A percentile compares a stretch with the other conserved stretches of the same genome.
Conservation (phyloP, 2,888 invertebrate species). For the Lamellibrachia columna region DNA sequence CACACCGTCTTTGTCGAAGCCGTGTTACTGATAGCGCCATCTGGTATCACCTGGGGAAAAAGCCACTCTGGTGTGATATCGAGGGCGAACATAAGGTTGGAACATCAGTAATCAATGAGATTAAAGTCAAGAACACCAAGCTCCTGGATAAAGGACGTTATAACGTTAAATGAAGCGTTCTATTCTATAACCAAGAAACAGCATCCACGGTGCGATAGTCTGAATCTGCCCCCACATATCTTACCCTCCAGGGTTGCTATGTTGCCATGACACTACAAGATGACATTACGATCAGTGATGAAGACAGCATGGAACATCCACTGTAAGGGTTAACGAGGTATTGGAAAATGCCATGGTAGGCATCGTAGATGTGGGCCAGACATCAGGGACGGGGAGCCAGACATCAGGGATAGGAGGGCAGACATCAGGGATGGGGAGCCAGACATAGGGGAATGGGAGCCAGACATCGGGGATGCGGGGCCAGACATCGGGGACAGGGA, state of each 20-base stretch:
- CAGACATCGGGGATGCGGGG: too few species aligned
- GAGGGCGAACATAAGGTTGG: not conserved
- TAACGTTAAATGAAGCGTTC: not conserved
- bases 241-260: not conserved
- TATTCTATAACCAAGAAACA: not conserved
- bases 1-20: slow-evolving; percentile 3
- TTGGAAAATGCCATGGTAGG: not conserved
- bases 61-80: not conserved
- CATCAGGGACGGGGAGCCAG: too few species aligned
- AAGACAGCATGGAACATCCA: not conserved
- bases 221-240: not conserved
- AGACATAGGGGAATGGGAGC: too few species aligned
- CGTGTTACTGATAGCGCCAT: not conserved
- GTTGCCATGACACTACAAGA: slow-evolving; percentile 9
- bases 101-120: not conserved
- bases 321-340: not conserved
- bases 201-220: not conserved
- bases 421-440: too few species aligned
- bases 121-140: not conserved
- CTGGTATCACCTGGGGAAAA: not conserved
- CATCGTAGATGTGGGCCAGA: too few species aligned
- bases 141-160: not conserved
- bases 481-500: too few species aligned
- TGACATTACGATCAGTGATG: not conserved
- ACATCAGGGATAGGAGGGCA: too few species aligned